Evolutionary conservation across 2,113 vertebrate genomes (phyloP).

Genomic region (Paracyprichromis sp.): DNA sequence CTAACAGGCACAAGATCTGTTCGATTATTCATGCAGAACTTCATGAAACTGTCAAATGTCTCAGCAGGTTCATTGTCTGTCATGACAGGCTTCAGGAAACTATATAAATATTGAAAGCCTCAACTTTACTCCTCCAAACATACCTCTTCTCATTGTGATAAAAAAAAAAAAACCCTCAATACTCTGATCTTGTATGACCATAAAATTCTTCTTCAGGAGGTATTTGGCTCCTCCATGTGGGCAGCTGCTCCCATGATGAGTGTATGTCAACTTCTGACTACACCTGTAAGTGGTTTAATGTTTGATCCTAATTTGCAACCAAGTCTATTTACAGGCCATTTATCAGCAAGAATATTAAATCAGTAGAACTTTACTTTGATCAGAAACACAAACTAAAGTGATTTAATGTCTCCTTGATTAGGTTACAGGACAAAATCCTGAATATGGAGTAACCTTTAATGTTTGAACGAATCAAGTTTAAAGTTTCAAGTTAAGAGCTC

Average conservation of each 20-base stretch:
- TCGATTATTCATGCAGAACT: not conserved
- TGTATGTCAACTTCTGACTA: not conserved
- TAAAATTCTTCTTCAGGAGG: not conserved
- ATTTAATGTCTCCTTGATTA: not conserved
- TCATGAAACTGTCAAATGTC: not conserved
- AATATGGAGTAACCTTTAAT: not conserved
- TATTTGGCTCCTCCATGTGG: not conserved
- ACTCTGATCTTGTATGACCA: not conserved
- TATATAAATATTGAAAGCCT: not conserved
- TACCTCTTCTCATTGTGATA: not conserved
- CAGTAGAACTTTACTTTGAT: not conserved
- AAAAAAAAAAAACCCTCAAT: rapidly evolving
- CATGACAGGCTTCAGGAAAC: not conserved
- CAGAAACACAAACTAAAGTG: not conserved
- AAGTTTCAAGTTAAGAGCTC: not conserved
- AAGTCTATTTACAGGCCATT: not conserved
- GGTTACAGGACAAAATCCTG: not conserved
- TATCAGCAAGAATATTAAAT: not conserved
- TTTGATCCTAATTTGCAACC: not conserved
- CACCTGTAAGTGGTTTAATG: not conserved
- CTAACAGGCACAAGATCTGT: not conserved
- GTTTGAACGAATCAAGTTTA: not conserved
- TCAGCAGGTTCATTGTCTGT: not conserved
- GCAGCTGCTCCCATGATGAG: not conserved
- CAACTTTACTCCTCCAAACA: not conserved